These are phyloP conservation scores for Tenebrio molitor DNA, from an alignment of 1,140 invertebrate genomes.

Conservation along the genomic window DNA sequence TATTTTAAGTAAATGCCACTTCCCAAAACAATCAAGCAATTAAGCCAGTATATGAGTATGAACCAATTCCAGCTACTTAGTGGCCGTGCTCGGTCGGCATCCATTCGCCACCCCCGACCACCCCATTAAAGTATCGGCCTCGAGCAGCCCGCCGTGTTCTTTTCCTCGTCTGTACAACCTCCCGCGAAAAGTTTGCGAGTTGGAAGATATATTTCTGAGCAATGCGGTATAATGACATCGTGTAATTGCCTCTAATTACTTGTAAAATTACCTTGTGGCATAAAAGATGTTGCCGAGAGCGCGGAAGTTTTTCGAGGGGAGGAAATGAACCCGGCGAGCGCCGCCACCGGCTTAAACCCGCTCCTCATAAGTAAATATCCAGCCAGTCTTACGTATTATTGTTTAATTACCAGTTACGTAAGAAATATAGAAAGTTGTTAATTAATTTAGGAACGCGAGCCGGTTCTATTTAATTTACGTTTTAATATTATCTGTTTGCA, in stretches of 20 bases:
- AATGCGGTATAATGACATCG: conserved; percentile 65
- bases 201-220: conserved; percentile 63
- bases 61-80: too few relatives aligned
- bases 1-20: too few relatives aligned
- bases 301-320: conserved; percentile 61
- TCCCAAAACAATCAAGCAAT: too few relatives aligned
- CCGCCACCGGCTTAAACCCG: conserved; percentile 29
- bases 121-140: conserved; percentile 7
- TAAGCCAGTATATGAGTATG: too few relatives aligned
- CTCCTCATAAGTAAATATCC: conserved; percentile 60
- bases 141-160: conserved; percentile 2
- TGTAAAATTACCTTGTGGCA: conserved; percentile 68
- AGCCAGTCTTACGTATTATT: conserved; percentile 60
- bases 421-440: conserved; percentile 62
- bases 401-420: conserved; percentile 62
- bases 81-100: too few relatives aligned
- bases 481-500: conserved; percentile 57
- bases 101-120: too few relatives aligned
- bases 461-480: conserved; percentile 58
- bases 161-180: conserved; percentile 33
- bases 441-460: conserved; percentile 61
- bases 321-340: conserved; percentile 62
- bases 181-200: conserved; percentile 55
- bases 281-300: conserved; percentile 63
- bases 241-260: conserved; percentile 68